phyloP scores from a whole-genome alignment of 2,888 invertebrate species.

The Smittia sp. region DNA sequence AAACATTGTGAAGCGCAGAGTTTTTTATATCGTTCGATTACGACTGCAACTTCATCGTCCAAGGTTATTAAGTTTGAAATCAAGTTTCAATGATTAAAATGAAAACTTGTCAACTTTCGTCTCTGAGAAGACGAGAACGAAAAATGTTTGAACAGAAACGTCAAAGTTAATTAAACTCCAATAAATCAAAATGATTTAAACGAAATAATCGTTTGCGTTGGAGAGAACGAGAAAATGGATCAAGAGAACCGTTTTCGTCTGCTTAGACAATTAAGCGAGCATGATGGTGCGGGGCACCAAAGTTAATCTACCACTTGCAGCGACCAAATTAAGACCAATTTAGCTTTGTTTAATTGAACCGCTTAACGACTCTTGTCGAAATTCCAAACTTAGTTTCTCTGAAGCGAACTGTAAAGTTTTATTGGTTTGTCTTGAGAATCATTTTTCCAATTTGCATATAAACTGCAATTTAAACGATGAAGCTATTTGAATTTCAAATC shows the following conservation, averaged over 20 bases:
- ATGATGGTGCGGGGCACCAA: not conserved
- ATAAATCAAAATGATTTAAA: conserved; percentile 35
- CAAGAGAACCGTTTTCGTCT: not conserved
- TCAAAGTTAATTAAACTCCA: conserved; percentile 38
- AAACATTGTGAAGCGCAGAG: too few species aligned
- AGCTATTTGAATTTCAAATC: not conserved
- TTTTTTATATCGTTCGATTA: not conserved
- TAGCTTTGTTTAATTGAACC: not conserved
- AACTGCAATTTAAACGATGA: conserved; percentile 30
- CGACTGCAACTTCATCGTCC: too few species aligned
- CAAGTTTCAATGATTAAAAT: too few species aligned
- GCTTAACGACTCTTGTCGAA: not conserved
- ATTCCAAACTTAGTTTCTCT: not conserved
- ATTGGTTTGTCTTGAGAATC: too few species aligned
- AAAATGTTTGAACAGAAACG: conserved; percentile 16
- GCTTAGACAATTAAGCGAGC: conserved; percentile 20
- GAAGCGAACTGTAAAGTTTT: not conserved
- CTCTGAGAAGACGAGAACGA: not conserved
- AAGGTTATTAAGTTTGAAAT: too few species aligned
- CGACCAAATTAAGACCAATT: conserved; percentile 33
- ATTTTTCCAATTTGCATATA: conserved; percentile 16
- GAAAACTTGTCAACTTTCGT: not conserved
- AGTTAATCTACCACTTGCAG: conserved; percentile 27
- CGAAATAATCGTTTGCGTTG: not conserved
- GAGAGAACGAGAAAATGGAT: conserved; percentile 1